Base-by-base conservation (phyloP, 2,888 invertebrate genomes). In the Trilocha varians region DNA sequence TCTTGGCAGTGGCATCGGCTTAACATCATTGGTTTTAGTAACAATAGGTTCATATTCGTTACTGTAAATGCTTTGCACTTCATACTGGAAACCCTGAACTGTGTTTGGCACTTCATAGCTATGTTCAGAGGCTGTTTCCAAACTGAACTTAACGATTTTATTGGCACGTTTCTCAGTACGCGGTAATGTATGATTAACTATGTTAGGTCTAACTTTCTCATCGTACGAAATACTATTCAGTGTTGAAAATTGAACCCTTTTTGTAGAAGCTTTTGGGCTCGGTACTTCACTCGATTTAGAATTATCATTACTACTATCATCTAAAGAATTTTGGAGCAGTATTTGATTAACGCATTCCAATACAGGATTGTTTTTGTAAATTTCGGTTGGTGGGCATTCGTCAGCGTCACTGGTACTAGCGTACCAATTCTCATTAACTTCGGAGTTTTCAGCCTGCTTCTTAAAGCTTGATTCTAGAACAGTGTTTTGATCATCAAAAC, bases 301-400 rank as follows among this genome's bases (percentile, higher is more conserved):
- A 53, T 77, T 80, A 48, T 85, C 85, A 53, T 82, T 83, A 47
- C 83, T 84, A 53, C 85, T 87, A 45, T 87, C 90, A 48, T 89
- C 89, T 67, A 89, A 82, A 14, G 89, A 89, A 65, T 94, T 94
- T 56, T 93, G 91, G 18, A 95, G 74, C 33, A 95, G 77, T 55
- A 95, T 95, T 75, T 93, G 94, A 78, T 94, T 94, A 50, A 95
- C 94, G 63, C 94, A 94, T 71, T 95, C 94, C 39, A 95, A 74
- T 5, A 95, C 94, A 1, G 94, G 94, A 75, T 94, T 95, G 53
- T 94, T 93, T 67, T 91, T 89, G 53, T 91, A 91, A 53, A 91
- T 89, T 63, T 90, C 90, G 61, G 88, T 87, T 15, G 90, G 88
- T 43, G 90, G 89, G 48, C 90, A 89, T 52, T 92, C 92, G 63